phyloP scores from a whole-genome alignment of 2,797 vertebrate species.

The Centroberyx gerrardi region DNA sequence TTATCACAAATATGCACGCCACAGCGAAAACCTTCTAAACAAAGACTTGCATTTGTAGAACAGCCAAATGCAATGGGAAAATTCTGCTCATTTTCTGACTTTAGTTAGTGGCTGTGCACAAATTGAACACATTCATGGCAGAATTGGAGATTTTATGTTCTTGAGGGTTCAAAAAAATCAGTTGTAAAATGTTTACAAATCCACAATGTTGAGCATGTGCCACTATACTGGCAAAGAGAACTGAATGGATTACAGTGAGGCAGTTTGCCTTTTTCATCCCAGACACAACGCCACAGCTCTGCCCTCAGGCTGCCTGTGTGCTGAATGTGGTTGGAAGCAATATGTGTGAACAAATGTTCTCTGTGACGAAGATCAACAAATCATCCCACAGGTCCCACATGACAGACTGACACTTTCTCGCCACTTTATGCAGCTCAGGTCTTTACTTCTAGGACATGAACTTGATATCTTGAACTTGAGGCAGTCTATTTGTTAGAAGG shows the following conservation, averaged over 20 bases:
- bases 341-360: no score
- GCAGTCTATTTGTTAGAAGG: no score
- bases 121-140: background rate
- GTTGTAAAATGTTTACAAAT: slow-evolving; percentile 16
- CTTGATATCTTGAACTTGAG: background rate
- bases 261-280: background rate
- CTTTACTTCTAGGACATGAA: slow-evolving; percentile 17
- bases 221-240: background rate
- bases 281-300: background rate
- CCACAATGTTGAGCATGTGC: background rate
- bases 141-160: background rate
- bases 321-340: background rate
- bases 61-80: background rate
- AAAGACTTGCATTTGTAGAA: background rate
- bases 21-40: background rate
- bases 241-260: background rate
- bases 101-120: background rate
- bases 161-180: background rate
- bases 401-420: slow-evolving; percentile 9
- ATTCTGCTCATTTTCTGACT: no score
- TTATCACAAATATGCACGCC: background rate
- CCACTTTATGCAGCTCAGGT: background rate
- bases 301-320: slow-evolving; percentile 3
- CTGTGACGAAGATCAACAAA: background rate
- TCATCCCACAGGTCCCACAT: background rate